These are phyloP conservation scores for Cuniculus paca DNA, from an alignment of 2,797 vertebrate genomes.

Conservation along the genomic window DNA sequence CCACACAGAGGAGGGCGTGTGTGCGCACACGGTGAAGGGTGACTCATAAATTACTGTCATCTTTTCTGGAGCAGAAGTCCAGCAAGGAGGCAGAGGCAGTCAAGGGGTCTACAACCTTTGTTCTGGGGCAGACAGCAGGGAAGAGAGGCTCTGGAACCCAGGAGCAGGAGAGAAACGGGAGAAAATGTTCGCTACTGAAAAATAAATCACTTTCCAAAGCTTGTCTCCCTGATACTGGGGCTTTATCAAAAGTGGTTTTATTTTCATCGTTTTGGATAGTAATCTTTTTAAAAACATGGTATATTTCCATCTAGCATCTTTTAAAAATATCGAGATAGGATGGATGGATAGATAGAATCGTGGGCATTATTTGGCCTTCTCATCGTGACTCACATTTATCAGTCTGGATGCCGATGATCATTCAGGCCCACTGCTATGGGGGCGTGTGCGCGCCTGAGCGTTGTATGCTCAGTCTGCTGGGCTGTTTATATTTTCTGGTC, in stretches of 20 bases:
- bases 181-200: not conserved
- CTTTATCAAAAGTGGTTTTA: not conserved
- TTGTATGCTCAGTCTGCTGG: not conserved
- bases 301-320: not conserved
- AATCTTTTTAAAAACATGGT: not conserved
- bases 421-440: not conserved
- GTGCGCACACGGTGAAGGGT: accelerated
- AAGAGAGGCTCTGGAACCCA: not conserved
- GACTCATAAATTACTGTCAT: not conserved
- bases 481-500: not conserved
- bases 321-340: not conserved
- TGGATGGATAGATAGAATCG: not conserved
- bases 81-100: not conserved
- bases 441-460: accelerated
- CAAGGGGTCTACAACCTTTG: not conserved
- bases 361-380: not conserved
- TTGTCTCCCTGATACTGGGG: not conserved
- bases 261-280: not conserved
- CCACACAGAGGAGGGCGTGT: accelerated
- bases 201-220: not conserved
- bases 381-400: not conserved
- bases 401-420: not conserved
- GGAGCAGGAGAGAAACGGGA: not conserved
- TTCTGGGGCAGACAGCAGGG: not conserved
- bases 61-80: not conserved